Evolutionary conservation across 2,113 vertebrate species (phyloP), one percentile per base, ranked within the genome.

Genomic region (Madoqua kirkii): DNA sequence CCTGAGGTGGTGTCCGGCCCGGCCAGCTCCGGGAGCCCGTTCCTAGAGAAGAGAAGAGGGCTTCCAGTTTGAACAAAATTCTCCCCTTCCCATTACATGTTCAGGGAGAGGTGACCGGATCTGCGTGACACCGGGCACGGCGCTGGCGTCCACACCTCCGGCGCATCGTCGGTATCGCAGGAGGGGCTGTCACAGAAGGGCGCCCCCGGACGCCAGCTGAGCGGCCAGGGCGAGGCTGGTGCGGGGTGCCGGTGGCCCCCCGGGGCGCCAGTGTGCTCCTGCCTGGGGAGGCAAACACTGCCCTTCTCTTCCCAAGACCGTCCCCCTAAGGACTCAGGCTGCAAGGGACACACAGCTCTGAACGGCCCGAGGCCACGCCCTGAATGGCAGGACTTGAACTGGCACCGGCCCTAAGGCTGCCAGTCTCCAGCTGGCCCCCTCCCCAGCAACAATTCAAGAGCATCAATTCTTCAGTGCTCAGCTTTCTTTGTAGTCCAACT

Each of bases 1-100:
- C 27, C 4, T 0, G 15, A 1, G n/a, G 52, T 3, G 27, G 45
- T 23, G 55, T 40, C 7, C 19, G 3, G 36, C 4, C 29, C 1
- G 9, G 48, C n/a, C 6, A 25, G 45, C 19, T 13, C 29, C 0
- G 11, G 4, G 67, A 0, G 36, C 2, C 13, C 3, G 12, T 31
- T 43, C 40, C 89, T 40, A 13, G 29, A 40, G 60, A 7, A 43
- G 55, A 15, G 12, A 2, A 3, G 23, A 17, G 7, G n/a, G 31
- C 14, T 29, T 76, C 48, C 23, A 0, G 4, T 6, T 1, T 12
- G 67, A 74, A 74, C n/a, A 36, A 40, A 23, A 10, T 36, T 74
- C 19, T 71, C 64, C 2, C 21, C 67, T 40, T 36, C 10, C 67
- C 3, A 0, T 40, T 74, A 74, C 16, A 3, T 1, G 2, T 15